Percentiles rank a stretch among this genome's conserved stretches.
Evolutionary conservation across 2,888 invertebrate species (phyloP).

Genomic region (Nemoura dubitans): DNA sequence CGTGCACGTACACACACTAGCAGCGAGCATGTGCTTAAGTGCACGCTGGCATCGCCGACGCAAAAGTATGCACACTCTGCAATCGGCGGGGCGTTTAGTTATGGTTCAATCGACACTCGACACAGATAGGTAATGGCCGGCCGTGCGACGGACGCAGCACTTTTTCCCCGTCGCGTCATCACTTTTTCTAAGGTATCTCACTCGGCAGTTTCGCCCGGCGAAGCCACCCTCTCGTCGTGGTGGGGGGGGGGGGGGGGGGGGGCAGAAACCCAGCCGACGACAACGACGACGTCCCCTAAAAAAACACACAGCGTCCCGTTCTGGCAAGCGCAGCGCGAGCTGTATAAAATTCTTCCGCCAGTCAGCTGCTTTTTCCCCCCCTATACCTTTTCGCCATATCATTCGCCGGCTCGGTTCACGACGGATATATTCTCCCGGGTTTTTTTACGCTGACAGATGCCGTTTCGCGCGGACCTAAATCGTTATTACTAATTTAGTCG

Average conservation of each 20-base stretch:
- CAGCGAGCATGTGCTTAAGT: neutral
- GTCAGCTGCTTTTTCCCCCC: conserved; percentile 24
- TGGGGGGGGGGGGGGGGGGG: neutral
- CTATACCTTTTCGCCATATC: neutral
- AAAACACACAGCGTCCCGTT: neutral
- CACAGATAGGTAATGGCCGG: neutral
- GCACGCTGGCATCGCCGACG: neutral
- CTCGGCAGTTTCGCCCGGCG: neutral
- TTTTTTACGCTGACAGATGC: conserved; percentile 25
- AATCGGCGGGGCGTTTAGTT: neutral
- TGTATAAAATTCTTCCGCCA: neutral
- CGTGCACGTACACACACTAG: too few species aligned
- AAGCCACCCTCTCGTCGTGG: neutral
- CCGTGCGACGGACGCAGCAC: neutral
- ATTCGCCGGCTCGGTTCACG: neutral
- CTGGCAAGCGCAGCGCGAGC: neutral
- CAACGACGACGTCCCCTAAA: neutral
- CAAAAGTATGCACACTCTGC: too few species aligned
- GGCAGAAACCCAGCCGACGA: neutral
- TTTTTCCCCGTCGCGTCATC: neutral
- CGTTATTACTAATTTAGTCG: conserved; percentile 37
- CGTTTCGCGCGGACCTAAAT: conserved; percentile 16
- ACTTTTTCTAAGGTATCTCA: conserved; percentile 12
- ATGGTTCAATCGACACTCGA: neutral
- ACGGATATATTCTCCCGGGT: neutral